These are phyloP conservation scores for Drosophila kambysellisi DNA, from an alignment of 2,888 invertebrate genomes.

Conservation along the genomic window DNA sequence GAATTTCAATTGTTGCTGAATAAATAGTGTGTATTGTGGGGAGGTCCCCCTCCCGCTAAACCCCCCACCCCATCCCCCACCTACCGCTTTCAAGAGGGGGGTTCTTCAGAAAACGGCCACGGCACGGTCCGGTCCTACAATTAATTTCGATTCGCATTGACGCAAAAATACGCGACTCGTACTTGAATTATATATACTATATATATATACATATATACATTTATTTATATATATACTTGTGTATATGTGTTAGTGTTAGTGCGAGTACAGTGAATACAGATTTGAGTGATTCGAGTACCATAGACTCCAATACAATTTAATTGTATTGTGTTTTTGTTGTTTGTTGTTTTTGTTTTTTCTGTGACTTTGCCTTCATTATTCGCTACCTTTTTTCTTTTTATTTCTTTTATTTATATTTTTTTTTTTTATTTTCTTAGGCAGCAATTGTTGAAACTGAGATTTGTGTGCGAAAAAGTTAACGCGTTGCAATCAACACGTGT, in stretches of 20 bases:
- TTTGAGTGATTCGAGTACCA: slow-evolving; percentile 12
- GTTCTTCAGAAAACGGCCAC: slow-evolving; percentile 14
- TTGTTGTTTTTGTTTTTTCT: slow-evolving; percentile 2
- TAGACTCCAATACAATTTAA: slow-evolving; percentile 13
- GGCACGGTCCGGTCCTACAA: slow-evolving; percentile 66
- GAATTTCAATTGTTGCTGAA: slow-evolving; percentile 58
- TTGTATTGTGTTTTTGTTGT: slow-evolving; percentile 1
- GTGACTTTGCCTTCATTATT: slow-evolving; percentile 59
- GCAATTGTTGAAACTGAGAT: slow-evolving; percentile 29
- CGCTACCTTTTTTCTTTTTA: slow-evolving; percentile 10
- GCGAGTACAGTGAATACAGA: slow-evolving; percentile 22
- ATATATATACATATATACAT: slow-evolving; percentile 21
- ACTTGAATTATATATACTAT: slow-evolving; percentile 54
- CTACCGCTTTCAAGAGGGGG: not conserved
- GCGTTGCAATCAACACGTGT: slow-evolving; percentile 63
- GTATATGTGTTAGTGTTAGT: not conserved
- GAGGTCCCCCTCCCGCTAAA: not conserved
- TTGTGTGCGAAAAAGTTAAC: slow-evolving; percentile 39
- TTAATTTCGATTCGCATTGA: slow-evolving; percentile 73
- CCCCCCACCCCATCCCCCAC: not conserved
- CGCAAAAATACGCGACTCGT: slow-evolving; percentile 64
- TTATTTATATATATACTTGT: not conserved
- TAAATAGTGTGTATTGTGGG: slow-evolving; percentile 28
- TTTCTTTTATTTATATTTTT: slow-evolving; percentile 29
- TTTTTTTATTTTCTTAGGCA: slow-evolving; percentile 35